phyloP scores from a whole-genome alignment of 2,888 invertebrate species.

The Pachycephus smyrnensis region DNA sequence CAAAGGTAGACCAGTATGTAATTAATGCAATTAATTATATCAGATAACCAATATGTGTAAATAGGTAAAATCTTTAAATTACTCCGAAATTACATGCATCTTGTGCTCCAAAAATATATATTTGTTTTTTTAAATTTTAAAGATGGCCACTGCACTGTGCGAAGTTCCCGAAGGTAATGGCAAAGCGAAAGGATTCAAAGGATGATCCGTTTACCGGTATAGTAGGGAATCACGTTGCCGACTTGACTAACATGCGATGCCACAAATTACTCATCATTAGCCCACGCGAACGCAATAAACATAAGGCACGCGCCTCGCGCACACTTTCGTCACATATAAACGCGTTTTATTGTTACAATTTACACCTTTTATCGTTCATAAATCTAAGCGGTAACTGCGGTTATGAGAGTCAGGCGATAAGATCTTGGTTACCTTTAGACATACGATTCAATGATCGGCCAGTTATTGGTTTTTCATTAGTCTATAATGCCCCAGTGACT shows the following conservation, averaged over 20 bases:
- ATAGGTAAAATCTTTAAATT: background rate
- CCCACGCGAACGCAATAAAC: slow-evolving; percentile 41
- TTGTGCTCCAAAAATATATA: background rate
- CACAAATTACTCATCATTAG: slow-evolving; percentile 36
- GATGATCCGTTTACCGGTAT: slow-evolving; percentile 7
- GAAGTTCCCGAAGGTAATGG: background rate
- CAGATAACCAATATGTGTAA: background rate
- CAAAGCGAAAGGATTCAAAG: background rate
- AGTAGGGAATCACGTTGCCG: slow-evolving; percentile 33
- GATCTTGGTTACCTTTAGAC: slow-evolving; percentile 39
- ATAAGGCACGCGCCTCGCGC: slow-evolving; percentile 40
- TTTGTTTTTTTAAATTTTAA: background rate
- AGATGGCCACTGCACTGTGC: too few species aligned
- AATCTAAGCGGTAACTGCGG: slow-evolving; percentile 52
- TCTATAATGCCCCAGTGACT: background rate
- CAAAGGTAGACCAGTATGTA: background rate
- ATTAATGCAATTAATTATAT: background rate
- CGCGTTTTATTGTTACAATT: slow-evolving; percentile 55
- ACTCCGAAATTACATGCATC: background rate
- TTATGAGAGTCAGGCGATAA: slow-evolving; percentile 46
- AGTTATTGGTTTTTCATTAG: background rate
- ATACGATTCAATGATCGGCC: slow-evolving; percentile 30
- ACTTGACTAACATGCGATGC: slow-evolving; percentile 28
- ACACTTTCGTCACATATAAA: slow-evolving; percentile 46
- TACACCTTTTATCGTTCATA: slow-evolving; percentile 58